Conservation (phyloP, 2,888 invertebrate species). For the Thysanoteuthis rhombus region DNA sequence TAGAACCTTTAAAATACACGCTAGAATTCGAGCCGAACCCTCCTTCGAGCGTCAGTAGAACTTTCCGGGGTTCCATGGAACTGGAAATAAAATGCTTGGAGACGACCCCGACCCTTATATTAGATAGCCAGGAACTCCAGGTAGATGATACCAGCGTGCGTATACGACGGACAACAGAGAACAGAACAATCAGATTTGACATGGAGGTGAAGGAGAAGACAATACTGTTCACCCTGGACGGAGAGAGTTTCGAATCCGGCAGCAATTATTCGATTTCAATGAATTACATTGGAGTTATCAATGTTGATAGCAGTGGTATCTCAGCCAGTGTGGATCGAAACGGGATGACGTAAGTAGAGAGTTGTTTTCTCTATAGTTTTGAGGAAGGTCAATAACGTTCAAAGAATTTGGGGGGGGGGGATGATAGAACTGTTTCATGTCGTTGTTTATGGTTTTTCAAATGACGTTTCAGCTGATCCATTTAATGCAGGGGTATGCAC, state of each 20-base stretch:
- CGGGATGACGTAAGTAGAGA: not conserved
- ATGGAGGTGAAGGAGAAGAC: not conserved
- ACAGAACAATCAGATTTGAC: not conserved
- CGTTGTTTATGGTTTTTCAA: no score
- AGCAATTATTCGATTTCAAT: not conserved
- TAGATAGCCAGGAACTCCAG: not conserved
- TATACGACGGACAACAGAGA: not conserved
- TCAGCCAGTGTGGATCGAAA: not conserved
- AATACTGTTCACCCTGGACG: not conserved
- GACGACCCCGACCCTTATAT: not conserved
- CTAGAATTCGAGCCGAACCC: not conserved
- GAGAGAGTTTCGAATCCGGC: not conserved
- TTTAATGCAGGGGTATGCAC: no score
- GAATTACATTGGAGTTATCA: not conserved
- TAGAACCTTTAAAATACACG: not conserved
- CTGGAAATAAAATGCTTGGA: not conserved
- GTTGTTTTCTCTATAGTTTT: no score
- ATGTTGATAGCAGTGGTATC: not conserved
- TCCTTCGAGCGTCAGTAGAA: not conserved
- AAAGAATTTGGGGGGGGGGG: no score
- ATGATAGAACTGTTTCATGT: no score
- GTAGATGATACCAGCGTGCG: not conserved
- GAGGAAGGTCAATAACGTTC: no score
- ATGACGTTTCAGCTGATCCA: no score
- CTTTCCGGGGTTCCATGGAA: not conserved